phyloP scores from a whole-genome alignment of 2,113 vertebrate species.

The Tamias sibiricus region DNA sequence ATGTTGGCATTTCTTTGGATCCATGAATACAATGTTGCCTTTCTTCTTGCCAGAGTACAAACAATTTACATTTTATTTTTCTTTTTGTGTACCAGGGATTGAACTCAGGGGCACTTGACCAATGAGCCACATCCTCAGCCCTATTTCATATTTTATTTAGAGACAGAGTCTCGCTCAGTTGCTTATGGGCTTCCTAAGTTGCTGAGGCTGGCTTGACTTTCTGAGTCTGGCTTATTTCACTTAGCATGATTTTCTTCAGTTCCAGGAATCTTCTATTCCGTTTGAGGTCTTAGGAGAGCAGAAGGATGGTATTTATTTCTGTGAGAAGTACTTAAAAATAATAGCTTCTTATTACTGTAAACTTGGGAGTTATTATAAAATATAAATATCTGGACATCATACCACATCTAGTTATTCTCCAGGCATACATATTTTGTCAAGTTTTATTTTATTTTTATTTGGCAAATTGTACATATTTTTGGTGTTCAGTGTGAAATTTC shows the following conservation, averaged over 20 bases:
- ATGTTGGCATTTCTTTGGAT: background rate
- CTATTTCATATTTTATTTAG: too few relatives aligned
- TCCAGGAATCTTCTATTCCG: background rate
- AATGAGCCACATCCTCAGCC: too few relatives aligned
- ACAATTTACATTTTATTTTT: background rate
- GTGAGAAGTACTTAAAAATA: background rate
- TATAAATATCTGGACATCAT: background rate
- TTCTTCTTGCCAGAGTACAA: background rate
- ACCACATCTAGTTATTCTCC: background rate
- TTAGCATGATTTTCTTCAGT: too few relatives aligned
- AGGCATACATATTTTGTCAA: background rate
- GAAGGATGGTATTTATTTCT: background rate
- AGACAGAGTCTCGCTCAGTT: too few relatives aligned
- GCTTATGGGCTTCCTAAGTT: too few relatives aligned
- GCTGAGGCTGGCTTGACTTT: too few relatives aligned
- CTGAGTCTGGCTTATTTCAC: too few relatives aligned
- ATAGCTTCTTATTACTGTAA: background rate
- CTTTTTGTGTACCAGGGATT: too few relatives aligned
- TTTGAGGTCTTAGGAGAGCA: background rate
- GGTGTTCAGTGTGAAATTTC: background rate
- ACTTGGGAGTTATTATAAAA: constrained; percentile 3
- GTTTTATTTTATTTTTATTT: background rate
- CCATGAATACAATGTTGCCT: background rate
- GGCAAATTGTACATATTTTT: background rate
- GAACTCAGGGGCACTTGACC: too few relatives aligned